phyloP scores from a whole-genome alignment of 2,888 invertebrate species.

The Plagodis pulveraria region DNA sequence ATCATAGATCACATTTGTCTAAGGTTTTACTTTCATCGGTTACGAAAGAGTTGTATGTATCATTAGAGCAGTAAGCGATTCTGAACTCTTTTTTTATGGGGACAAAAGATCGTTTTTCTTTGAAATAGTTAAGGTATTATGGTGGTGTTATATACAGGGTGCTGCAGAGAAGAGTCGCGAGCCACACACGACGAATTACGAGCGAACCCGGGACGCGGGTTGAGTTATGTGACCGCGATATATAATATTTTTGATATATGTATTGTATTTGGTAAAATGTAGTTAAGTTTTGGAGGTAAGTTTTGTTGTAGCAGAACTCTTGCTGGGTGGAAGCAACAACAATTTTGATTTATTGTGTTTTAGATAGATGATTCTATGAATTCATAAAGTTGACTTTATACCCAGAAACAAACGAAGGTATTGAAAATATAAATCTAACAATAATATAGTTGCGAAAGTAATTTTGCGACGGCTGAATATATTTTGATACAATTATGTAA shows the following conservation, averaged over 20 bases:
- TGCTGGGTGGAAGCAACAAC: slow-evolving; percentile 15
- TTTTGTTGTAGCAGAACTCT: slow-evolving; percentile 25
- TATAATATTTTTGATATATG: slow-evolving; percentile 76
- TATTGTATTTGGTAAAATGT: slow-evolving; percentile 62
- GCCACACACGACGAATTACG: slow-evolving; percentile 83
- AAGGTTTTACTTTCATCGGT: slow-evolving; percentile 67
- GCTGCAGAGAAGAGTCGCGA: slow-evolving; percentile 70
- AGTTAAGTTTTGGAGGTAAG: slow-evolving; percentile 45
- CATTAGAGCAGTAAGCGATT: slow-evolving; percentile 32
- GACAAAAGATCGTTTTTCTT: slow-evolving; percentile 47
- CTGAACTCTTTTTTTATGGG: slow-evolving; percentile 41
- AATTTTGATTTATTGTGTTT: slow-evolving; percentile 10
- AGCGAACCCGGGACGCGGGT: slow-evolving; percentile 69
- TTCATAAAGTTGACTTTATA: not conserved
- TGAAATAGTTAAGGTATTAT: slow-evolving; percentile 42
- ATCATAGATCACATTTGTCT: slow-evolving; percentile 83
- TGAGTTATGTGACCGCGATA: slow-evolving; percentile 76
- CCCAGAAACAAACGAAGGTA: not conserved
- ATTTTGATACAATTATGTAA: too few species aligned
- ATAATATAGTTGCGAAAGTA: too few species aligned
- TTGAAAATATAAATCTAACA: too few species aligned
- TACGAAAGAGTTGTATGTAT: slow-evolving; percentile 44
- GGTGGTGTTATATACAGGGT: slow-evolving; percentile 56
- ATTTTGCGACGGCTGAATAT: too few species aligned
- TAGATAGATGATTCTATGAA: slow-evolving; percentile 3